A percentile compares a stretch with the other conserved stretches of the same genome.
Conservation (phyloP, 1,140 invertebrate species). For the Zophobas atratus region DNA sequence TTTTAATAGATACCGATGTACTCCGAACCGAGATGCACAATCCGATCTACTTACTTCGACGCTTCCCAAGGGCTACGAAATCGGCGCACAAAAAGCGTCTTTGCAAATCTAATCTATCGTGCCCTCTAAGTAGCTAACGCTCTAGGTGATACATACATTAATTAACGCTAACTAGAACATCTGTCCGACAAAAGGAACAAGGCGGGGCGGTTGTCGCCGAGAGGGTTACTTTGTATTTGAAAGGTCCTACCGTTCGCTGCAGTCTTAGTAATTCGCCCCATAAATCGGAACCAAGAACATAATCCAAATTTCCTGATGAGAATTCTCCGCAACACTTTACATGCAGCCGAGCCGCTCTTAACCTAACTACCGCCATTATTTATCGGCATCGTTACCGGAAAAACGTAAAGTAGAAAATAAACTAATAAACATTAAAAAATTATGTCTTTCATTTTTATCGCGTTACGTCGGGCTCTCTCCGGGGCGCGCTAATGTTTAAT, state of each 20-base stretch:
- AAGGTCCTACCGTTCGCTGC: background rate
- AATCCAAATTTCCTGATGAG: background rate
- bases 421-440: conserved; percentile 41
- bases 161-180: conserved; percentile 7
- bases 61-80: no score
- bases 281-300: background rate
- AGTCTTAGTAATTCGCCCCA: background rate
- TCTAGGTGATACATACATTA: background rate
- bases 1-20: no score
- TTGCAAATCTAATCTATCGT: no score
- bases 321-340: background rate
- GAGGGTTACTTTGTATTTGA: conserved; percentile 12
- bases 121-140: background rate
- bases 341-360: conserved; percentile 11
- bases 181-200: background rate
- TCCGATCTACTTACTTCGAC: no score
- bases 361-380: conserved; percentile 14
- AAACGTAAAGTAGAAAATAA: conserved; percentile 18
- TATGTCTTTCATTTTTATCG: conserved; percentile 29
- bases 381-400: conserved; percentile 11
- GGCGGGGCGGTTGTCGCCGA: background rate
- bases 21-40: no score
- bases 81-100: no score
- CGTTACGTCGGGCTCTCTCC: conserved; percentile 8
- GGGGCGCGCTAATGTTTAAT: conserved; percentile 35